Evolutionary conservation across 2,113 vertebrate species (phyloP), one percentile per base, ranked within the genome.

Genomic region (Pygoscelis adeliae): DNA sequence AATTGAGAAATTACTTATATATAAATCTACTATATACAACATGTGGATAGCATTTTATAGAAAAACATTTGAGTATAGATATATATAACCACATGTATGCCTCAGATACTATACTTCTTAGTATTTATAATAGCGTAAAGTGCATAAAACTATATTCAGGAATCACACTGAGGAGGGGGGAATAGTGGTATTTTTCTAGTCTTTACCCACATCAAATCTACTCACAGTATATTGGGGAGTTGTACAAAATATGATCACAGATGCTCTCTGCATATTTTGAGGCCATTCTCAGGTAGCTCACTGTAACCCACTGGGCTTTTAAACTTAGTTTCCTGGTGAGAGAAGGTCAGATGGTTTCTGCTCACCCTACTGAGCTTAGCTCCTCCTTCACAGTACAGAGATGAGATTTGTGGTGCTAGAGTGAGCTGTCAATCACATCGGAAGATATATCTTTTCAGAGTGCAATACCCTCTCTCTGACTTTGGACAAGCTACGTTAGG

Each of bases 1-100:
- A 95, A 92, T 10, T 93, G 38, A 93, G 83, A 96, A 91, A 79
- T 55, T 89, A 81, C 66, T 89, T 86, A 62, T 22, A 69, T 80
- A 69, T 80, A 38, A 87, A 65, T 44, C 13, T 61, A 26, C 30
- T 38, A 42, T 19, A 46, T 63, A 42, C 9, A 73, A 65, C 9
- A 67, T 67, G 19, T 77, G 18, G 15, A n/a, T 29, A 74, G 11
- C 15, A 47, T 67, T 81, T 89, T 46, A 70, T 38, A 58, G 49
- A 50, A 82, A 77, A 66, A 29, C 8, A 42, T 79, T 80, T 77
- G 12, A 55, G 61, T 62, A 62, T 27, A 71, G 6, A 38, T 53
- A 79, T 25, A 38, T 32, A 47, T 21, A 81, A 40, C 83, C 12
- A 52, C 2, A 47, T 7, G 6, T 26, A 61, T 62, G 13, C 13